Conservation (phyloP, 1,140 invertebrate genomes). For the Cydia pomonella region DNA sequence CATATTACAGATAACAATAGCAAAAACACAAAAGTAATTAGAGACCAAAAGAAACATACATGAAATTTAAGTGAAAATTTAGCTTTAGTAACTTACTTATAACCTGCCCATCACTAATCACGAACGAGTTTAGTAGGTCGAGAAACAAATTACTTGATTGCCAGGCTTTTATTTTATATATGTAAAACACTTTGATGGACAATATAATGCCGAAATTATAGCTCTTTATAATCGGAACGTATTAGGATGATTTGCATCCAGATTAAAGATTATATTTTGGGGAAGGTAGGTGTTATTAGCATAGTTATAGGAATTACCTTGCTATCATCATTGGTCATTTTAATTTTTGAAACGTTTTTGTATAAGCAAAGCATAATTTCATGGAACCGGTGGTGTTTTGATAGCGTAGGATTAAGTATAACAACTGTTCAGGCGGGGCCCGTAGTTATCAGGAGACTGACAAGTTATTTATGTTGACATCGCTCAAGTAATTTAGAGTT, state of each 20-base stretch:
- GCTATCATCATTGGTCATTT: constrained; percentile 71
- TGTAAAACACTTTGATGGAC: constrained; percentile 78
- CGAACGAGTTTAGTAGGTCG: constrained; percentile 69
- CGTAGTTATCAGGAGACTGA: constrained; percentile 6
- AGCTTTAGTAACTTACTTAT: too few species aligned
- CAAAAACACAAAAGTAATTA: too few species aligned
- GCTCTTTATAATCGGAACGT: constrained; percentile 75
- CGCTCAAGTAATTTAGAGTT: constrained; percentile 1
- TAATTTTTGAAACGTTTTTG: constrained; percentile 66
- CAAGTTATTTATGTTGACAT: constrained; percentile 25
- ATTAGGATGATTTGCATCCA: constrained; percentile 79
- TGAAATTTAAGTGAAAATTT: too few species aligned
- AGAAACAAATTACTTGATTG: constrained; percentile 76
- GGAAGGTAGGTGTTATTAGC: constrained; percentile 73
- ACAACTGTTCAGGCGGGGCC: constrained; percentile 23
- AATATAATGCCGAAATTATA: constrained; percentile 79
- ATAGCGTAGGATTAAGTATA: constrained; percentile 48
- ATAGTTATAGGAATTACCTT: constrained; percentile 76
- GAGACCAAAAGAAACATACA: too few species aligned
- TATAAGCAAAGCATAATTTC: constrained; percentile 54
- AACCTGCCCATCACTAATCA: constrained; percentile 38
- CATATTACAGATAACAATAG: too few species aligned
- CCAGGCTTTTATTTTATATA: constrained; percentile 71
- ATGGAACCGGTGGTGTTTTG: constrained; percentile 46
- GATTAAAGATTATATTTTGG: constrained; percentile 79